phyloP scores from a whole-genome alignment of 2,113 vertebrate genomes.

The Egretta garzetta region DNA sequence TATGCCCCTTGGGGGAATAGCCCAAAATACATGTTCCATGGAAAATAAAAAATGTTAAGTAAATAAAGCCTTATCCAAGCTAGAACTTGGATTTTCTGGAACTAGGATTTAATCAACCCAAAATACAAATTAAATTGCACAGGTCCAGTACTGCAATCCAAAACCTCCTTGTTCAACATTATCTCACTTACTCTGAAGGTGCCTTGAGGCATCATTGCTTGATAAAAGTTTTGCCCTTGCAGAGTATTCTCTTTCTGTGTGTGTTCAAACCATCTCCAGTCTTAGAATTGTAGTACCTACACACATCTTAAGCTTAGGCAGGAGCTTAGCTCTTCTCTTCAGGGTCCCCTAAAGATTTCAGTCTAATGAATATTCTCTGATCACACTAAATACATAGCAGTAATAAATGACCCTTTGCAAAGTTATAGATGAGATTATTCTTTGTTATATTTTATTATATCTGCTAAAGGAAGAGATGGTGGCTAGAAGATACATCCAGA shows the following conservation, averaged over 20 bases:
- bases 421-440: background rate
- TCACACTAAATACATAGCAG: background rate
- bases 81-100: background rate
- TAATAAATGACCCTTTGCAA: background rate
- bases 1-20: background rate
- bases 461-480: background rate
- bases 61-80: background rate
- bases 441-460: background rate
- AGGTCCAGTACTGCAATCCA: background rate
- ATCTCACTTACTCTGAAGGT: background rate
- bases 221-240: background rate
- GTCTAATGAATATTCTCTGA: background rate
- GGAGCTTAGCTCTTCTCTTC: background rate
- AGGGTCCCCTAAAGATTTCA: fast-evolving
- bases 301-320: background rate
- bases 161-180: background rate
- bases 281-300: background rate
- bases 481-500: background rate
- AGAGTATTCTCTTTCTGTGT: background rate
- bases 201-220: background rate
- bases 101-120: background rate
- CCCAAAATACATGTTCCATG: background rate
- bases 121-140: background rate
- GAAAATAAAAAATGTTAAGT: background rate
- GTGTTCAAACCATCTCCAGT: background rate